Conservation (phyloP, 2,888 invertebrate genomes). For the Ochropleura leucogaster region DNA sequence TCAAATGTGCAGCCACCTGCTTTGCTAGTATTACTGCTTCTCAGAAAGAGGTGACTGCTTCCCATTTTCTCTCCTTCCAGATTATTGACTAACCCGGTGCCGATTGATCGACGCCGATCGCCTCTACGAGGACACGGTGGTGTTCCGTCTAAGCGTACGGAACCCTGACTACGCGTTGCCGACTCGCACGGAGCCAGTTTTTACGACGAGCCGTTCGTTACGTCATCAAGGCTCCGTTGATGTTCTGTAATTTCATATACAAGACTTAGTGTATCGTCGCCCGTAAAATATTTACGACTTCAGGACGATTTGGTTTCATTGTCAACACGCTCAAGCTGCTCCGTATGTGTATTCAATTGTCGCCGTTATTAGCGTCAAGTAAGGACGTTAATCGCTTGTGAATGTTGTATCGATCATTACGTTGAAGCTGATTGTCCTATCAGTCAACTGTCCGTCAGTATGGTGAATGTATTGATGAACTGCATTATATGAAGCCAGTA, state of each 20-base stretch:
- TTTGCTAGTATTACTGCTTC: too few relatives aligned
- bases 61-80: too few relatives aligned
- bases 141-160: not conserved
- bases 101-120: too few relatives aligned
- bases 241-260: conserved; percentile 57
- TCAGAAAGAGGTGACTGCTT: too few relatives aligned
- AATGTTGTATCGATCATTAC: conserved; percentile 39
- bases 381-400: conserved; percentile 49
- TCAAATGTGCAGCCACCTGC: not conserved
- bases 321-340: conserved; percentile 45
- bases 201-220: conserved; percentile 55
- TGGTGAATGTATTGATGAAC: conserved; percentile 46
- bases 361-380: conserved; percentile 27
- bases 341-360: conserved; percentile 56
- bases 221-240: conserved; percentile 53
- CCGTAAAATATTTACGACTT: conserved; percentile 75
- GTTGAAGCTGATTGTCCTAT: conserved; percentile 33
- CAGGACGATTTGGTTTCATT: conserved; percentile 70
- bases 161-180: not conserved
- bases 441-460: conserved; percentile 24
- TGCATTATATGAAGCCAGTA: not conserved
- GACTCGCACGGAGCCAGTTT: conserved; percentile 13
- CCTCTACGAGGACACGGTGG: too few relatives aligned
- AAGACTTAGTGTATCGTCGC: conserved; percentile 58
- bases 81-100: too few relatives aligned